These are phyloP conservation scores for Cirrhinus molitorella DNA, from an alignment of 2,797 vertebrate genomes.

Conservation along the genomic window DNA sequence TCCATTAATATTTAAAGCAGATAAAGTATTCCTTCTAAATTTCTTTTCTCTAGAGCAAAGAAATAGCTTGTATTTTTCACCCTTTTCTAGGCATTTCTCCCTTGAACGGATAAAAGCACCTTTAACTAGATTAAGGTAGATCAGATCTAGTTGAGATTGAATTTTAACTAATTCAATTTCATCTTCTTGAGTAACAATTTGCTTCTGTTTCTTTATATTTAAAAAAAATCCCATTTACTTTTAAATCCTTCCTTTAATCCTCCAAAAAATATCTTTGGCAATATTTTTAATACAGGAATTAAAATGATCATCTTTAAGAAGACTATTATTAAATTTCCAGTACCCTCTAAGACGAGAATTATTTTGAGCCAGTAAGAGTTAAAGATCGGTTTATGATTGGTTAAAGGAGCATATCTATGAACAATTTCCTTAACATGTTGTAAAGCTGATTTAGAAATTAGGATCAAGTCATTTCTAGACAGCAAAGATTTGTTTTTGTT, in stretches of 20 bases:
- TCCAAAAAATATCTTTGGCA: too few species aligned
- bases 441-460: neutral
- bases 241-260: neutral
- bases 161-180: neutral
- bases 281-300: too few species aligned
- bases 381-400: neutral
- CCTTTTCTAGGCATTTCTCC: neutral
- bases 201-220: neutral
- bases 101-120: neutral
- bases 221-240: too few species aligned
- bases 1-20: neutral
- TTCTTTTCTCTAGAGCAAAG: neutral
- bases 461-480: neutral
- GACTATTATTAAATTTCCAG: constrained; percentile 4
- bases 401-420: neutral
- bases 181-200: neutral
- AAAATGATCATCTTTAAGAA: neutral
- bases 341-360: neutral
- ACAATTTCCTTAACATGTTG: constrained; percentile 4
- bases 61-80: constrained; percentile 3
- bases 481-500: constrained; percentile 17
- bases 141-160: neutral
- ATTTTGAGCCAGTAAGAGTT: neutral
- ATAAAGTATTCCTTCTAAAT: neutral
- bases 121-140: neutral